phyloP scores from a whole-genome alignment of 1,140 invertebrate genomes.

The Drosophila bocqueti region DNA sequence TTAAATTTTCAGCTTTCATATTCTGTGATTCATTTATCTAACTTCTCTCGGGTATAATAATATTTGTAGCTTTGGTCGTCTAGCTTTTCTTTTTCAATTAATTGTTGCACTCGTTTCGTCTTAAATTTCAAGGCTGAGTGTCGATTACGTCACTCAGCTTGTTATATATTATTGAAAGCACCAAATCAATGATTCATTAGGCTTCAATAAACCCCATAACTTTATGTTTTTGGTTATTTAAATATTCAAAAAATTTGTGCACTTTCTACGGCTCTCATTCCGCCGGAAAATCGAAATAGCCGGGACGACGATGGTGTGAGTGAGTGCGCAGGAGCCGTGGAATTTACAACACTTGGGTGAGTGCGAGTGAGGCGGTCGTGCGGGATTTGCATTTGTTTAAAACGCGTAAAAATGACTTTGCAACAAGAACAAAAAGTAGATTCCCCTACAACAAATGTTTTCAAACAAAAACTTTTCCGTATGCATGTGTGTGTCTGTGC shows the following conservation, averaged over 20 bases:
- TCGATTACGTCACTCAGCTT: slow-evolving; percentile 6
- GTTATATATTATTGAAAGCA: slow-evolving; percentile 7
- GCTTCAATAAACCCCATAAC: slow-evolving; percentile 5
- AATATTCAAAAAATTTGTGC: slow-evolving; percentile 25
- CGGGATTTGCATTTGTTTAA: slow-evolving; percentile 62
- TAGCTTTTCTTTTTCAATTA: slow-evolving; percentile 2
- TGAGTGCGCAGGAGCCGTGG: not conserved
- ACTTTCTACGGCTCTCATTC: slow-evolving; percentile 14
- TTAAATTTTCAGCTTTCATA: not conserved
- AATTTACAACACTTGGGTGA: slow-evolving; percentile 7
- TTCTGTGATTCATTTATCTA: not conserved
- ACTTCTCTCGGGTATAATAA: not conserved
- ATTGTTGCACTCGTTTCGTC: slow-evolving; percentile 6
- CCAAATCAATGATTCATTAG: slow-evolving; percentile 19
- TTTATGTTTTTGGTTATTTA: slow-evolving; percentile 7
- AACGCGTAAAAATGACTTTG: slow-evolving; percentile 54
- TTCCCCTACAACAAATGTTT: slow-evolving; percentile 43
- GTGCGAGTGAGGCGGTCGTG: slow-evolving; percentile 14
- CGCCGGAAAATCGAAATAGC: slow-evolving; percentile 31
- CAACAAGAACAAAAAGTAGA: slow-evolving; percentile 34
- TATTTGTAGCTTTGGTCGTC: not conserved
- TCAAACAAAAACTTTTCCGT: slow-evolving; percentile 45
- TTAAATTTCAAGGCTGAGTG: slow-evolving; percentile 16
- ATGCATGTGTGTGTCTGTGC: not conserved
- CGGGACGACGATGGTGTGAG: not conserved